phyloP scores from a whole-genome alignment of 2,888 invertebrate genomes.

The Schizotus pectinicornis region DNA sequence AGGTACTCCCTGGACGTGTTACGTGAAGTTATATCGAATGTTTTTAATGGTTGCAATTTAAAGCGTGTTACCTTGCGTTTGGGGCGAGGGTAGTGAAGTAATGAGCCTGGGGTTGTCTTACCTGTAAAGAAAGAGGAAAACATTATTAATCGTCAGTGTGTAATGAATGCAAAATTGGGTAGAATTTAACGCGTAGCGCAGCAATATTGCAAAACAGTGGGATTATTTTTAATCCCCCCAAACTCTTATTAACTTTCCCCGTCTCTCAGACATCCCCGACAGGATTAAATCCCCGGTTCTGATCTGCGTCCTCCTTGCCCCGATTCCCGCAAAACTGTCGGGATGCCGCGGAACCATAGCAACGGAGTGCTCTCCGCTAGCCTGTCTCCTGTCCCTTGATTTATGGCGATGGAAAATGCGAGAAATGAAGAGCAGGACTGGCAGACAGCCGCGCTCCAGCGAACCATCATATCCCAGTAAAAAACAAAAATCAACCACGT shows the following conservation, averaged over 20 bases:
- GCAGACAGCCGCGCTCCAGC: constrained; percentile 50
- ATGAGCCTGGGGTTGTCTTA: neutral
- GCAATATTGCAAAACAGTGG: constrained; percentile 60
- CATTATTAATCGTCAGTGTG: neutral
- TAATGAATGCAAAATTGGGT: constrained; percentile 10
- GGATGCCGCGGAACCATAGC: constrained; percentile 62
- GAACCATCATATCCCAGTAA: constrained; percentile 40
- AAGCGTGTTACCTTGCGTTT: neutral
- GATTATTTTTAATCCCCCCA: constrained; percentile 61
- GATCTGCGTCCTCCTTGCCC: constrained; percentile 47
- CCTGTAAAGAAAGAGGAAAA: constrained; percentile 2
- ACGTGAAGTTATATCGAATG: no score
- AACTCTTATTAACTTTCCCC: constrained; percentile 61
- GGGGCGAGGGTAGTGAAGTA: neutral
- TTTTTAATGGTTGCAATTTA: neutral
- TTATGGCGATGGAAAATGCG: constrained; percentile 62
- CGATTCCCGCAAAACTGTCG: constrained; percentile 53
- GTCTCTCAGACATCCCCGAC: constrained; percentile 56
- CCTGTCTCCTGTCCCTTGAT: constrained; percentile 62
- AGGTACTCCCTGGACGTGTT: no score
- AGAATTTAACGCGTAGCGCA: constrained; percentile 26
- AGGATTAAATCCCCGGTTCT: constrained; percentile 60
- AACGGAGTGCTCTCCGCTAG: constrained; percentile 59
- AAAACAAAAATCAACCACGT: constrained; percentile 37
- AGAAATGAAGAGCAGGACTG: constrained; percentile 62